Conservation (phyloP, 2,113 vertebrate species). For the Urocolius indicus region DNA sequence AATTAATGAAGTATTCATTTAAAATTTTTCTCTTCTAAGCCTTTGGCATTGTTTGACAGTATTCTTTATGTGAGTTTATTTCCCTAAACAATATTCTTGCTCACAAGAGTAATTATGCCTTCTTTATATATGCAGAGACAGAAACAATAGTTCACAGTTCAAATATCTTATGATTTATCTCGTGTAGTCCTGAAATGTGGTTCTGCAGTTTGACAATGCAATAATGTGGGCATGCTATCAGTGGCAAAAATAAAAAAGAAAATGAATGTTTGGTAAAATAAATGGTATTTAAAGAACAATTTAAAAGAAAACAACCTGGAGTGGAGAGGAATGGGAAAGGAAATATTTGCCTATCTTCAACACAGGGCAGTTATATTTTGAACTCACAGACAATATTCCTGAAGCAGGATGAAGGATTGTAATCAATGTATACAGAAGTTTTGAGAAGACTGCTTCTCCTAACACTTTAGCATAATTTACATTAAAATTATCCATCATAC, state of each 20-base stretch:
- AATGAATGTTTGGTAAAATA: not conserved
- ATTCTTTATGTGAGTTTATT: not conserved
- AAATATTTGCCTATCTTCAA: not conserved
- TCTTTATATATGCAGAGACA: not conserved
- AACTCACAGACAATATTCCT: not conserved
- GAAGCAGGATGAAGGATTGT: not conserved
- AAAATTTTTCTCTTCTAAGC: not conserved
- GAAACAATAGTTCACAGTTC: not conserved
- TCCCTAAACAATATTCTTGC: not conserved
- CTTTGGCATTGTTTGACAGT: not conserved
- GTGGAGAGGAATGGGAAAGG: rapidly evolving
- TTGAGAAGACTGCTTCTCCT: not conserved
- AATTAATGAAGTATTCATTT: conserved; percentile 14
- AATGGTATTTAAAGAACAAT: not conserved
- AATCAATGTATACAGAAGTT: not conserved
- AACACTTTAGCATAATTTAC: not conserved
- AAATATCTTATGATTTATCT: not conserved
- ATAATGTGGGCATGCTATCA: not conserved
- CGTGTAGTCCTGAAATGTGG: not conserved
- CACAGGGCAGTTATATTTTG: not conserved
- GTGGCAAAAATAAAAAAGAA: not conserved
- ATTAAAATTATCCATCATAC: not conserved
- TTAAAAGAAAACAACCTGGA: not conserved
- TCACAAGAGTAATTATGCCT: not conserved
- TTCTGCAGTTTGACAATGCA: not conserved